Evolutionary conservation across 2,113 vertebrate species (phyloP).

Genomic region (Pomatorhinus ruficollis): DNA sequence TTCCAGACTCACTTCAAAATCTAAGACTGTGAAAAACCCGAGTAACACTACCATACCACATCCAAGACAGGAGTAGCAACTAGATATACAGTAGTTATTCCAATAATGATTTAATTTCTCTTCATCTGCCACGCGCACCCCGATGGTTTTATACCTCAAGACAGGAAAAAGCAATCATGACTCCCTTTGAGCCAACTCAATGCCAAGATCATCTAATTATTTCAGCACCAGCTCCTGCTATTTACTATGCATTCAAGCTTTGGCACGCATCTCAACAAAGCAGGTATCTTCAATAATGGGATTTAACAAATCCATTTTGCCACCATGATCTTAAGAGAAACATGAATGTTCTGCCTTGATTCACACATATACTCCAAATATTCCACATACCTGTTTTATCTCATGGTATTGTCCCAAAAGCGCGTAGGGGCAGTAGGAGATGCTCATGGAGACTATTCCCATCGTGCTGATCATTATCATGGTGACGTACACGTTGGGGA

Average conservation of each 20-base stretch:
- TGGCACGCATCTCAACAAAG: background rate
- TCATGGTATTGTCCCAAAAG: slow-evolving; percentile 97
- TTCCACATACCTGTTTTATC: slow-evolving; percentile 82
- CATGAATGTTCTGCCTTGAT: background rate
- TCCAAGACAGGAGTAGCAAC: background rate
- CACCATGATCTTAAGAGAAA: background rate
- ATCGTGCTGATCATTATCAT: slow-evolving; percentile 96
- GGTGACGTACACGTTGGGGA: slow-evolving; percentile 90
- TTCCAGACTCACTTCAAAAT: background rate
- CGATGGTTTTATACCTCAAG: background rate
- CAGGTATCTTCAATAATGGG: background rate
- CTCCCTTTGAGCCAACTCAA: background rate
- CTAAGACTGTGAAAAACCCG: background rate
- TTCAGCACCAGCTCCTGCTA: background rate
- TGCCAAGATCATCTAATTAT: background rate
- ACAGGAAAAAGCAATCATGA: background rate
- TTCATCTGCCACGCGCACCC: background rate
- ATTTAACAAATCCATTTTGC: background rate
- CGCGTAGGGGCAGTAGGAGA: slow-evolving; percentile 96
- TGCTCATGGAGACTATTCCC: slow-evolving; percentile 95
- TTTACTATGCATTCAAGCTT: background rate
- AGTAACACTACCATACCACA: background rate
- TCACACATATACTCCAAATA: background rate
- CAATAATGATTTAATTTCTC: background rate
- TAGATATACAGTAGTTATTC: background rate